phyloP scores from a whole-genome alignment of 2,797 vertebrate species.

The Enteromius thamalakanensis region DNA sequence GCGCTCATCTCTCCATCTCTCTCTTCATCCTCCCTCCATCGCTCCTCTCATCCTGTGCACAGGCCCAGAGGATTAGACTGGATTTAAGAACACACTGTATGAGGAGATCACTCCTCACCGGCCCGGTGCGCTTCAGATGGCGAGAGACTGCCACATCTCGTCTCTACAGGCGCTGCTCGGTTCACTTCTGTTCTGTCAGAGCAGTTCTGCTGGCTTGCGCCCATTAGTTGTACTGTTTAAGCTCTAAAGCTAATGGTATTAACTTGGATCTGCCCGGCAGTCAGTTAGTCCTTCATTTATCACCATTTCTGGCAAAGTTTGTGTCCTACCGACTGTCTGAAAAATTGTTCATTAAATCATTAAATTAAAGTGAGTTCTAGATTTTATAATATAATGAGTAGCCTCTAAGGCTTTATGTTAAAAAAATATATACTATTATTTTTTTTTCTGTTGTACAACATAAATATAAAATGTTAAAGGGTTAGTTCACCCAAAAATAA shows the following conservation, averaged over 20 bases:
- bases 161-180: neutral
- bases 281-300: constrained; percentile 36
- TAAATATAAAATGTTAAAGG: neutral
- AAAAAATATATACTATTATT: neutral
- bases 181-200: constrained; percentile 6
- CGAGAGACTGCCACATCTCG: constrained; percentile 17
- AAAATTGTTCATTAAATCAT: neutral
- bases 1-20: constrained; percentile 47
- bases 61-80: constrained; percentile 52
- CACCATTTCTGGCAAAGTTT: neutral
- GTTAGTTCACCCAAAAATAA: too few species aligned
- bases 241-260: constrained; percentile 41
- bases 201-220: constrained; percentile 7
- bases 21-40: constrained; percentile 40
- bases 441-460: neutral
- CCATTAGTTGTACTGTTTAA: constrained; percentile 30
- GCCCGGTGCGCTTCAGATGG: neutral
- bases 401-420: neutral
- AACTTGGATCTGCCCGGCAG: constrained; percentile 40
- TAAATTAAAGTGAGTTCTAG: constrained; percentile 5
- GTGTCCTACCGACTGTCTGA: neutral
- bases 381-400: neutral
- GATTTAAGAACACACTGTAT: constrained; percentile 49
- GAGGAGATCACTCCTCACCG: constrained; percentile 4
- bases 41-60: constrained; percentile 33